Conservation (phyloP, 2,888 invertebrate genomes). For the Schrankia costaestrigalis region DNA sequence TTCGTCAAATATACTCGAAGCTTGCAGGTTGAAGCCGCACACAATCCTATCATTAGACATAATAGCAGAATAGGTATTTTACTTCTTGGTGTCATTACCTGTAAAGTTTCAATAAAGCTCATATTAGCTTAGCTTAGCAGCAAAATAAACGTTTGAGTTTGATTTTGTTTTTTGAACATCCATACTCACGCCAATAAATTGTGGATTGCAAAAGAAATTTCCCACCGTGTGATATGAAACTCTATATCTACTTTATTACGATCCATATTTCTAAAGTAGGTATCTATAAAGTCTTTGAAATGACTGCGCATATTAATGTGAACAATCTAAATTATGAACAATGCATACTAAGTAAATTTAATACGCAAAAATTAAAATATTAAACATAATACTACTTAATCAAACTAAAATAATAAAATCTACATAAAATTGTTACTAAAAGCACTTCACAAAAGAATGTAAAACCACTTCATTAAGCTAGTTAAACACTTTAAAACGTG, state of each 20-base stretch:
- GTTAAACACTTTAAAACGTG: constrained; percentile 23
- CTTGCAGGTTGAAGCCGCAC: constrained; percentile 72
- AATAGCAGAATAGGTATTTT: constrained; percentile 19
- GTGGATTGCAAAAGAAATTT: no score
- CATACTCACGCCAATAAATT: no score
- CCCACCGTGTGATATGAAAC: no score
- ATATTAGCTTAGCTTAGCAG: neutral
- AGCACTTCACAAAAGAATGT: constrained; percentile 13
- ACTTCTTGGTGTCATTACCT: constrained; percentile 6
- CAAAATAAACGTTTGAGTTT: no score
- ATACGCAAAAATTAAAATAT: constrained; percentile 7
- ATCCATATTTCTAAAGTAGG: no score
- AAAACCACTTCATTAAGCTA: constrained; percentile 19
- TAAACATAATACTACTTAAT: constrained; percentile 1
- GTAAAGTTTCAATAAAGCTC: neutral
- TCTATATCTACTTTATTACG: no score
- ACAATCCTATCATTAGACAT: constrained; percentile 15
- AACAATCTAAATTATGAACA: neutral
- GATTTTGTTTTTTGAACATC: no score
- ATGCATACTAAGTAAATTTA: neutral
- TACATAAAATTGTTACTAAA: constrained; percentile 5
- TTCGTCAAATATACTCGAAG: constrained; percentile 83
- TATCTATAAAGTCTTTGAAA: no score
- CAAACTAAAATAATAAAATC: constrained; percentile 2
- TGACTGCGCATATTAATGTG: neutral